Conservation (phyloP, 2,113 vertebrate genomes). For the Misgurnus mizolepis region DNA sequence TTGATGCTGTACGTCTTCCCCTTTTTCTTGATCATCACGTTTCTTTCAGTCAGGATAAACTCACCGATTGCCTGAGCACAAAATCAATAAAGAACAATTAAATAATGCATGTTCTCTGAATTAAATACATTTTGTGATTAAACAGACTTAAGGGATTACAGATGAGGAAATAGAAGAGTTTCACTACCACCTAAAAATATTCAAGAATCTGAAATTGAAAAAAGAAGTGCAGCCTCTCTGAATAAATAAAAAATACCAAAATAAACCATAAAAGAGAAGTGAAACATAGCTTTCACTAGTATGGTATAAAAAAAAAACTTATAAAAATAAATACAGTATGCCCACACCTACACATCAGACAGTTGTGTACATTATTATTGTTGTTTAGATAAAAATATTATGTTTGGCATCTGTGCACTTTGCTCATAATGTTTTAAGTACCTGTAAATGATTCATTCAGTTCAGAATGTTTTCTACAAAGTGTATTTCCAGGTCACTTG, state of each 20-base stretch:
- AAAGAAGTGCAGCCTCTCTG: background rate
- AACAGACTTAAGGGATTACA: background rate
- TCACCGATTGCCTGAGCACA: slow-evolving; percentile 85
- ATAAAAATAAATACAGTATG: background rate
- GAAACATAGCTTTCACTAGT: slow-evolving; percentile 1
- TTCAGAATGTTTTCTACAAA: background rate
- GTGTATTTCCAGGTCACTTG: background rate
- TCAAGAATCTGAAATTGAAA: slow-evolving; percentile 1
- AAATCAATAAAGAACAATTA: background rate
- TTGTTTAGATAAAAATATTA: background rate
- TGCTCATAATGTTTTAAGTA: background rate
- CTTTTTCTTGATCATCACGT: slow-evolving; percentile 90
- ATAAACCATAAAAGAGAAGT: slow-evolving; percentile 13
- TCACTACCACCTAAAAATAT: background rate
- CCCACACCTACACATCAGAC: background rate
- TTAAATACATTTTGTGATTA: background rate
- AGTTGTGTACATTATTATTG: background rate
- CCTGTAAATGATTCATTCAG: slow-evolving; percentile 3
- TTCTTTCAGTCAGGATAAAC: slow-evolving; percentile 92
- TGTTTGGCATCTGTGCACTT: background rate
- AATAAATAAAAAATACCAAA: background rate
- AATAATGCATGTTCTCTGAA: background rate
- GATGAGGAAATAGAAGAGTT: slow-evolving; percentile 3
- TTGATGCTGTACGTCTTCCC: slow-evolving; percentile 94
- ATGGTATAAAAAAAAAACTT: background rate